Conservation (phyloP, 2,113 vertebrate species). For the Spea bombifrons region DNA sequence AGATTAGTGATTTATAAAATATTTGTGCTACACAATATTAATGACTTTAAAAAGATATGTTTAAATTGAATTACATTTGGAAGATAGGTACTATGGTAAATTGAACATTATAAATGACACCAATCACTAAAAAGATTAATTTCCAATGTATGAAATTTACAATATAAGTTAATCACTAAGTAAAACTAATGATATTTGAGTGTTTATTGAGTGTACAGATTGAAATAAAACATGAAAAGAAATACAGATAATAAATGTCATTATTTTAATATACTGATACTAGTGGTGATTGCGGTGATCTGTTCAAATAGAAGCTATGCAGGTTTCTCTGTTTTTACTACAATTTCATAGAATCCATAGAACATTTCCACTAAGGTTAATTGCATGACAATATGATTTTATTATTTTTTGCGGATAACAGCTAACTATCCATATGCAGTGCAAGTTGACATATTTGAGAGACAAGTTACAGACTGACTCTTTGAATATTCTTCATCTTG, state of each 20-base stretch:
- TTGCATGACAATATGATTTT: neutral
- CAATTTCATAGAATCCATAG: neutral
- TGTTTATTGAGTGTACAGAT: no score
- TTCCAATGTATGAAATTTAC: neutral
- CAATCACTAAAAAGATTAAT: constrained; percentile 64
- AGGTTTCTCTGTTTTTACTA: neutral
- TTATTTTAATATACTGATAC: neutral
- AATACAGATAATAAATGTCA: neutral
- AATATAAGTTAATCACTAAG: neutral
- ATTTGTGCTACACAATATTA: constrained; percentile 93
- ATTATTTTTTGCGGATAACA: constrained; percentile 41
- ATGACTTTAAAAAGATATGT: constrained; percentile 76
- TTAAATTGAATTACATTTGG: constrained; percentile 81
- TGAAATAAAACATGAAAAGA: no score
- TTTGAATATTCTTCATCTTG: no score
- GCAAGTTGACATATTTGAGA: constrained; percentile 8
- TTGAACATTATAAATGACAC: constrained; percentile 73
- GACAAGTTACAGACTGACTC: no score
- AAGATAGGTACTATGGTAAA: constrained; percentile 69
- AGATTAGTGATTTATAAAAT: constrained; percentile 90
- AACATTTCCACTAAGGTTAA: neutral
- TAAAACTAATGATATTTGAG: no score
- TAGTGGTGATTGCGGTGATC: constrained; percentile 3
- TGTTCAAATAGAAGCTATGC: constrained; percentile 45
- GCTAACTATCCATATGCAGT: constrained; percentile 49